These are phyloP conservation scores for Vollenhovia emeryi DNA, from an alignment of 1,140 invertebrate genomes.

Conservation along the genomic window DNA sequence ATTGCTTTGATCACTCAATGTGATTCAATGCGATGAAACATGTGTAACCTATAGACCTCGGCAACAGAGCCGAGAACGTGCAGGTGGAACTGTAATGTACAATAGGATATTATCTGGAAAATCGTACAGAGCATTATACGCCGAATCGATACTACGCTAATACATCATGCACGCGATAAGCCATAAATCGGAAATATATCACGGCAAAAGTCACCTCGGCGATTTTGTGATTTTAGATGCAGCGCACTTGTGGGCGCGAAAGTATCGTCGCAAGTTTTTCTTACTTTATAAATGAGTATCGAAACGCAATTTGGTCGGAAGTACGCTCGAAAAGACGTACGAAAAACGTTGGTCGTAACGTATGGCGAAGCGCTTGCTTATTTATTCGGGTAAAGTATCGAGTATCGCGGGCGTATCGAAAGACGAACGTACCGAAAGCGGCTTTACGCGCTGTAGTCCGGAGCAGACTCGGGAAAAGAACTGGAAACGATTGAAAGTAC, in stretches of 20 bases:
- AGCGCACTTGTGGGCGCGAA: background rate
- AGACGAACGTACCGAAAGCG: slow-evolving; percentile 31
- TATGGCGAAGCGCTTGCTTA: slow-evolving; percentile 33
- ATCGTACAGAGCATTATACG: slow-evolving; percentile 16
- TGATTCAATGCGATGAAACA: slow-evolving; percentile 49
- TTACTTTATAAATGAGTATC: background rate
- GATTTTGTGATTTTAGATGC: background rate
- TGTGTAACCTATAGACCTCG: slow-evolving; percentile 35
- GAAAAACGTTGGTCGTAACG: background rate
- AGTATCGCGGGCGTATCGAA: slow-evolving; percentile 3
- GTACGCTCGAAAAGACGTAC: background rate
- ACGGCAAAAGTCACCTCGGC: background rate
- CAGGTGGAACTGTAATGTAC: slow-evolving; percentile 32
- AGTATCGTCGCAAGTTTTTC: background rate
- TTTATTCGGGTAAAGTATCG: slow-evolving; percentile 44
- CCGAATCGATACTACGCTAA: slow-evolving; percentile 4
- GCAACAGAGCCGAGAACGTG: slow-evolving; percentile 34
- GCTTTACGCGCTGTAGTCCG: background rate
- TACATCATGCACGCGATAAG: background rate
- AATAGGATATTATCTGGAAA: slow-evolving; percentile 48
- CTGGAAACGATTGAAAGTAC: slow-evolving; percentile 59
- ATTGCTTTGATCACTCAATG: slow-evolving; percentile 62
- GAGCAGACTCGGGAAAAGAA: slow-evolving; percentile 15
- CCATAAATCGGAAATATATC: background rate
- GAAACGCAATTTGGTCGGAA: background rate